These are phyloP conservation scores for Pituophis catenifer DNA, from an alignment of 2,113 vertebrate species.

Conservation along the genomic window DNA sequence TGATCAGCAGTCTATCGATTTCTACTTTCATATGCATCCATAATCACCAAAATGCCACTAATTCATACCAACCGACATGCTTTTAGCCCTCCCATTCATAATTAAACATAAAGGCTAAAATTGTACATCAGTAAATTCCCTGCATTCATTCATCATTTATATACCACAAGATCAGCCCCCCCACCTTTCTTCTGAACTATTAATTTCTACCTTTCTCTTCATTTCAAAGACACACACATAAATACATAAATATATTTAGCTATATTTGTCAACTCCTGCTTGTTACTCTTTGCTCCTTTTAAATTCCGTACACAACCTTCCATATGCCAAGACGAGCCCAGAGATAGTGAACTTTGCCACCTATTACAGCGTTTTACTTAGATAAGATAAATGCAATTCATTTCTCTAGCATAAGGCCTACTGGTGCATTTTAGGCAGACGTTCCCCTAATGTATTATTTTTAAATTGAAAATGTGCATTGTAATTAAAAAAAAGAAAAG, in stretches of 20 bases:
- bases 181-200: neutral
- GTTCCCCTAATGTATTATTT: neutral
- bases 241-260: neutral
- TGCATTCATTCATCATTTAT: neutral
- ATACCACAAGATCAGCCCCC: neutral
- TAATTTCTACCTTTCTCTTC: neutral
- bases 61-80: neutral
- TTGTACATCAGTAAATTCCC: neutral
- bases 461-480: neutral
- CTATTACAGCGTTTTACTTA: neutral
- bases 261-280: neutral
- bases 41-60: neutral
- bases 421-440: neutral
- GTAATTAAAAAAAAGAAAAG: neutral
- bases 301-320: neutral
- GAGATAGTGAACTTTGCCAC: neutral
- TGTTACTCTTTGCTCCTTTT: neutral
- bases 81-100: neutral
- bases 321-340: neutral
- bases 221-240: neutral
- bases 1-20: neutral
- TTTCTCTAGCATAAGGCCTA: neutral
- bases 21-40: neutral
- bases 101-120: neutral
- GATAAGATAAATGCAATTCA: neutral